Conservation (phyloP, 2,797 vertebrate genomes). For the Coracias cyanogaster region DNA sequence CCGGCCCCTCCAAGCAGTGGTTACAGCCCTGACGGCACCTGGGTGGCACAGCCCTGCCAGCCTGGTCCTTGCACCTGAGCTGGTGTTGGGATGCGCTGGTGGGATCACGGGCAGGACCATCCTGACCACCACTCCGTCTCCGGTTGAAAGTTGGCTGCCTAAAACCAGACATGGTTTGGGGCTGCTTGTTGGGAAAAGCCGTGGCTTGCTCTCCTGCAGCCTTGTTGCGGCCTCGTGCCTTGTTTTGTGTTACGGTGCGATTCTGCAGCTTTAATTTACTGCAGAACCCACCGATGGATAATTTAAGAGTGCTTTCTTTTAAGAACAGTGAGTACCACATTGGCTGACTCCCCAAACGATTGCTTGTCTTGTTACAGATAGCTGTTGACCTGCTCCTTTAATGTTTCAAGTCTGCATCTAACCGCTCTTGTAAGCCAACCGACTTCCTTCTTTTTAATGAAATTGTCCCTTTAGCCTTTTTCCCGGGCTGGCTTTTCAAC, state of each 20-base stretch:
- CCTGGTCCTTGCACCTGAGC: not conserved
- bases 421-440: constrained; percentile 43
- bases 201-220: not conserved
- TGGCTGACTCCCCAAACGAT: constrained; percentile 29
- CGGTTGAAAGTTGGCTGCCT: accelerated
- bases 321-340: not conserved
- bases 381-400: constrained; percentile 64
- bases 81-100: accelerated
- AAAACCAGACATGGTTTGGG: not conserved
- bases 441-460: constrained; percentile 57
- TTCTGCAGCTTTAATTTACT: not conserved
- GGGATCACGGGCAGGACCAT: accelerated
- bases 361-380: constrained; percentile 50
- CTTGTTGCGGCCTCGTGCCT: not conserved
- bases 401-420: constrained; percentile 33
- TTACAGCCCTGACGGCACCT: not conserved
- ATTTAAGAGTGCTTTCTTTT: constrained; percentile 16
- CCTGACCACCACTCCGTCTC: accelerated
- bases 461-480: constrained; percentile 55
- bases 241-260: not conserved
- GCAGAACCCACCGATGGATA: not conserved
- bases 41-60: not conserved
- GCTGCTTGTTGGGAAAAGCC: not conserved
- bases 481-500: constrained; percentile 58
- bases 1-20: accelerated